Base-by-base conservation (phyloP, 2,113 vertebrate species). In the Brienomyrus brachyistius region DNA sequence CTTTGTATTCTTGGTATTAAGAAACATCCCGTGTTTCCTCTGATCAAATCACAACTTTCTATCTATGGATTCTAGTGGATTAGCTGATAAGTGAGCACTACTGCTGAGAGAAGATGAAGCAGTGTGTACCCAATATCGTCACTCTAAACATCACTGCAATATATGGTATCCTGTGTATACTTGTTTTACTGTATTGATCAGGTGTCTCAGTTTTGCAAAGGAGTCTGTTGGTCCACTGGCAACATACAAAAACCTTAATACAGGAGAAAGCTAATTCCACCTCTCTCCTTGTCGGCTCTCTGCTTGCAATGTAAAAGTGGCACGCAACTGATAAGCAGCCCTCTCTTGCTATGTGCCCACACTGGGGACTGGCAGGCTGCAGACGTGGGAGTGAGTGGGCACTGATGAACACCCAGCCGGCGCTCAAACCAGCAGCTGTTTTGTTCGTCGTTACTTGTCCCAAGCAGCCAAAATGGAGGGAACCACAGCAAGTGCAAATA, bases 381-480 rank as follows among this genome's bases (percentile, higher is more conserved):
- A 17, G 27, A 48, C 85, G 85, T 87, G 85, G 85, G 85, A 87
- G 85, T 87, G 51, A 87, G 85, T 87, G 85, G 85, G 85, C 85
- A 87, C 6, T 52, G 85, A 52, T 17, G 15, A 54, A 87, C 85
- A 52, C 50, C 21, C 45, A 54, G 85, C 48, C 51, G 85, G 51
- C 31, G 19, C 48, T 87, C 85, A 31, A 40, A 51, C 51, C 85
- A 87, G 85, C 85, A 56, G 85, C 47, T 87, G 85, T 87, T 87
- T 87, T 87, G 27, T 56, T 87, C 51, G 51, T 27, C 19, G 51
- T 87, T 56, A 56, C 85, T 54, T 50, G 27, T 87, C n/a, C 85
- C n/a, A 1, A 87, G 85, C 51, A n/a, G 23, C 85, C 27, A 31
- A 48, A 87, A 19, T 5, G 48, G 23, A 51, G 84, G 84, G 27